These are phyloP conservation scores for Palythoa heliodiscus DNA, from an alignment of 92 coral and sea anemone species.

Conservation along the genomic window DNA sequence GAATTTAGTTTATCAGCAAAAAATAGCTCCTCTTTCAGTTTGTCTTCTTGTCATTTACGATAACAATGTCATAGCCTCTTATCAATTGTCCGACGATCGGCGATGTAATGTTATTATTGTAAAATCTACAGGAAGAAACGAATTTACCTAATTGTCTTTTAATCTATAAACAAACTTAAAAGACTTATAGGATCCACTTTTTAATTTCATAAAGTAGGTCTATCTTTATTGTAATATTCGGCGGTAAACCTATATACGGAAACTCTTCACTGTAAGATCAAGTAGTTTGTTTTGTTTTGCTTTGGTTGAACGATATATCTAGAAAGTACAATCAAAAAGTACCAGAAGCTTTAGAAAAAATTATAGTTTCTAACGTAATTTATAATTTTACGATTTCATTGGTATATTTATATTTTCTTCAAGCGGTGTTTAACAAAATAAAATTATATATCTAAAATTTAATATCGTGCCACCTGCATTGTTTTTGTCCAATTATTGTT, in stretches of 20 bases:
- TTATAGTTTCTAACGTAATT: no score
- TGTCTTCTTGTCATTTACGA: neutral
- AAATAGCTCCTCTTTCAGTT: no score
- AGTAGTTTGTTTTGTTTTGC: constrained; percentile 10
- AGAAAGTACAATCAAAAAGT: neutral
- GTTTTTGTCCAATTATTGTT: neutral
- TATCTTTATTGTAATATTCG: neutral
- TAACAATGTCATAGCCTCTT: neutral
- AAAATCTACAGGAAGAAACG: neutral
- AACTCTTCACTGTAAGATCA: neutral
- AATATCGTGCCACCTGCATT: neutral
- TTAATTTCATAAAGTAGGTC: neutral
- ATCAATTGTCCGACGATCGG: neutral
- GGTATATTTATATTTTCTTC: neutral
- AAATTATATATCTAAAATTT: neutral
- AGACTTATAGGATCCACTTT: neutral
- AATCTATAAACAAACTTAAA: neutral
- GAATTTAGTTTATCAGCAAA: no score
- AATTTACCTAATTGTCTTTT: neutral
- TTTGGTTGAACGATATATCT: neutral
- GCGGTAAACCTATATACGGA: constrained; percentile 4
- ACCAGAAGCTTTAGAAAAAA: neutral
- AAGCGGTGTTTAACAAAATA: neutral
- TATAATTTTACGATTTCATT: neutral
- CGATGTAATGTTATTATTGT: neutral